Percentiles rank a stretch among this genome's conserved stretches.
These are phyloP conservation scores for Clostera curtula DNA, from an alignment of 2,888 invertebrate species.

Conservation along the genomic window DNA sequence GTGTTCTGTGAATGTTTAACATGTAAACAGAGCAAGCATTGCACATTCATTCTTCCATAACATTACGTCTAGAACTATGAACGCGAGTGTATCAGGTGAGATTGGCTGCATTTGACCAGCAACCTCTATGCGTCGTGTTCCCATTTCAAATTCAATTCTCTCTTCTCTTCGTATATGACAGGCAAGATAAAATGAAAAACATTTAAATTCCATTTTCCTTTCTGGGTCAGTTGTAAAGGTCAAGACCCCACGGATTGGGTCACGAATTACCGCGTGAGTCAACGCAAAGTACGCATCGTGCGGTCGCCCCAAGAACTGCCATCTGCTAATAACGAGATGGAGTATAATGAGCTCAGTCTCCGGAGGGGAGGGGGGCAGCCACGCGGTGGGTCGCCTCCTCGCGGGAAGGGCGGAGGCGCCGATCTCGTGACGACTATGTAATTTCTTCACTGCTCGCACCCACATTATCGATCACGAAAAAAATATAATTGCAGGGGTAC, in stretches of 20 bases:
- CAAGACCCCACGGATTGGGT: neutral
- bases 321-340: slow-evolving; percentile 38
- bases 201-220: no score
- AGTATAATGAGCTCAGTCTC: slow-evolving; percentile 27
- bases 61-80: no score
- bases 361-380: slow-evolving; percentile 18
- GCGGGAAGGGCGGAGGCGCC: slow-evolving; percentile 59
- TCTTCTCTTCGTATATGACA: no score
- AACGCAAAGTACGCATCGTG: slow-evolving; percentile 2
- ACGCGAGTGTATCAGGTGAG: no score
- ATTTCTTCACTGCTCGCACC: slow-evolving; percentile 69
- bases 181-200: no score
- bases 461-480: slow-evolving; percentile 71
- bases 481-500: slow-evolving; percentile 72
- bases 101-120: no score
- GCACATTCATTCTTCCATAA: no score
- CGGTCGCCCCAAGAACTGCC: slow-evolving; percentile 19
- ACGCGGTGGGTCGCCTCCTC: slow-evolving; percentile 28
- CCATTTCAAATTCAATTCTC: no score
- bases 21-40: no score
- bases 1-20: no score
- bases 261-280: neutral
- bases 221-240: neutral
- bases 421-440: slow-evolving; percentile 58
- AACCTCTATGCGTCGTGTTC: no score